Evolutionary conservation across 2,888 invertebrate genomes (phyloP).

Genomic region (Platynereis dumerilii): DNA sequence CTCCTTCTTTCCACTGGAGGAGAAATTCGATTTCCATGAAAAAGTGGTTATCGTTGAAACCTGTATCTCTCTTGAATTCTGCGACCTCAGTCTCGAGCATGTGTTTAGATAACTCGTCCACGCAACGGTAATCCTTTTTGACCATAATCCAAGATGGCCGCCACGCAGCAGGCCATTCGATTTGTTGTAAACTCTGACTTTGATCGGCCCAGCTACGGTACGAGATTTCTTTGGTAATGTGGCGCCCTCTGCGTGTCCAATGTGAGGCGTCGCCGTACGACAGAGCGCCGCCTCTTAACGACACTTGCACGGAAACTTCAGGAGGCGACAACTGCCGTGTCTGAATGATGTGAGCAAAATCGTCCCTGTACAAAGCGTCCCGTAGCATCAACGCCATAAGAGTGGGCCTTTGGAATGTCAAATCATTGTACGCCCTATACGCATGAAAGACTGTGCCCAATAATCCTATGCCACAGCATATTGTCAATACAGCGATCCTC

Average conservation of each 20-base stretch:
- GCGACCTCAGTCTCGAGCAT: conserved; percentile 18
- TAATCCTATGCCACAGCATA: conserved; percentile 14
- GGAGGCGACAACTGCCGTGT: conserved; percentile 23
- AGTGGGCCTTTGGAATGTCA: conserved; percentile 20
- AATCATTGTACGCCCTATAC: conserved; percentile 17
- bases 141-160: conserved; percentile 13
- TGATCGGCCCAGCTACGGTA: conserved; percentile 25
- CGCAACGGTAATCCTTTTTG: conserved; percentile 14
- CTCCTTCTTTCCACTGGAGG: conserved; percentile 23
- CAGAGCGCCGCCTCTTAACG: conserved; percentile 17
- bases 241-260: conserved; percentile 12
- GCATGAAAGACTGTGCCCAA: conserved; percentile 19
- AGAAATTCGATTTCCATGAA: conserved; percentile 20
- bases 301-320: conserved; percentile 14
- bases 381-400: conserved; percentile 13
- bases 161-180: conserved; percentile 17
- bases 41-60: conserved; percentile 15
- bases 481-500: conserved; percentile 11
- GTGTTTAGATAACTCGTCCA: conserved; percentile 16
- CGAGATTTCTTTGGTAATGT: conserved; percentile 6
- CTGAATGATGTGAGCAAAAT: conserved; percentile 18
- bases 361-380: conserved; percentile 20
- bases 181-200: conserved; percentile 4
- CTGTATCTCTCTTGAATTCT: conserved; percentile 13
- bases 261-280: conserved; percentile 12